Percentiles rank a stretch among this genome's conserved stretches.
Evolutionary conservation across 2,113 vertebrate genomes (phyloP).

Genomic region (Smithornis capensis): DNA sequence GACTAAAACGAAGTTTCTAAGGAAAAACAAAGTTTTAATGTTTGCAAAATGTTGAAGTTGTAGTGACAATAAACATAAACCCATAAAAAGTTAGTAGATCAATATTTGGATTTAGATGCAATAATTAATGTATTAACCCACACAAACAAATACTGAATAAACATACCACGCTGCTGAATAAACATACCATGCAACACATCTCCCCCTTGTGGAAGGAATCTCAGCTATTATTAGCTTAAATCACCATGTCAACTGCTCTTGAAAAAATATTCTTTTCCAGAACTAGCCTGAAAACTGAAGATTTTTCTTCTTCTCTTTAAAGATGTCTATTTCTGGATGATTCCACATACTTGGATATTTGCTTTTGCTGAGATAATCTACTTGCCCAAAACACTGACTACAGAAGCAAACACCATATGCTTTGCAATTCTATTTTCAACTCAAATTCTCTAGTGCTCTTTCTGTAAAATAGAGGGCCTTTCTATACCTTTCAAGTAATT

Average conservation of each 20-base stretch:
- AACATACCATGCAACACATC: neutral
- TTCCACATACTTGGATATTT: neutral
- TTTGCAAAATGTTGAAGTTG: neutral
- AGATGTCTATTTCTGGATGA: neutral
- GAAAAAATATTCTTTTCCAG: neutral
- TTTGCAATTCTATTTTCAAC: neutral
- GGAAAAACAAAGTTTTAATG: neutral
- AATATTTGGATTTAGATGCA: neutral
- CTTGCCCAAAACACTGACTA: neutral
- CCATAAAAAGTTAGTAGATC: neutral
- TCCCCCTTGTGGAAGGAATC: slow-evolving; percentile 12
- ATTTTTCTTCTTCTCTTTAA: neutral
- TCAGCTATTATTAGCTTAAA: neutral
- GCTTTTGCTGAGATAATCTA: neutral
- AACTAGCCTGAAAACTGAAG: neutral
- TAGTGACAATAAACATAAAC: neutral
- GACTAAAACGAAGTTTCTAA: neutral
- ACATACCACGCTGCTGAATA: neutral
- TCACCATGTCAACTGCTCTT: neutral
- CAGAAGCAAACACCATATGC: neutral
- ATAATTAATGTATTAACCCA: neutral
- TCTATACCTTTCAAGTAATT: neutral
- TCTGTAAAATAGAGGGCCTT: neutral
- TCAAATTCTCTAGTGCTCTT: neutral
- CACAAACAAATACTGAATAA: neutral